Percentiles rank a stretch among this genome's conserved stretches.
These are phyloP conservation scores for Podocnemis expansa DNA, from an alignment of 2,113 vertebrate species.

Conservation along the genomic window DNA sequence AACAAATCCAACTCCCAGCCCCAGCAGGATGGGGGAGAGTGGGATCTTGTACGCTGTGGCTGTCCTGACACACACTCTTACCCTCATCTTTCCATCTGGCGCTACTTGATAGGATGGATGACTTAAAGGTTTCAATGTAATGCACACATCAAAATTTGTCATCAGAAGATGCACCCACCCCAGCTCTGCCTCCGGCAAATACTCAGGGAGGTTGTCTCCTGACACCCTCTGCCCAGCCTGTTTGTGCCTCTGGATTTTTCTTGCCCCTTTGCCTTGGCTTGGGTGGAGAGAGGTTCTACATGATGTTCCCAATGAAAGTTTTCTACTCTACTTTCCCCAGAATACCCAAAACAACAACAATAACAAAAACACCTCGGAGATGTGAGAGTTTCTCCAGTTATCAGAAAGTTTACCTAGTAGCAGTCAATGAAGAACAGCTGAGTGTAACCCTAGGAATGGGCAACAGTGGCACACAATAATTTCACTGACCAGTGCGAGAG, in stretches of 20 bases:
- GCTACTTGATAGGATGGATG: neutral
- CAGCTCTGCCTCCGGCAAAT: neutral
- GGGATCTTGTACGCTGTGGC: neutral
- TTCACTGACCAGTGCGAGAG: accelerated
- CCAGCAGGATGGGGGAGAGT: neutral
- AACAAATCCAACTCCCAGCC: too few relatives aligned
- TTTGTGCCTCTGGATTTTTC: neutral
- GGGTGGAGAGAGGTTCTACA: neutral
- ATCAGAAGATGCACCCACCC: neutral
- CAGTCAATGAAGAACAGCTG: neutral
- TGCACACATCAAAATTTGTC: neutral
- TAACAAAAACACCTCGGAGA: accelerated
- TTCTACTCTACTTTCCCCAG: accelerated
- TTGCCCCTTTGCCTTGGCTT: accelerated
- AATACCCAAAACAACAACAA: accelerated
- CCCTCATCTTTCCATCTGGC: neutral
- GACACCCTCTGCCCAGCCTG: neutral
- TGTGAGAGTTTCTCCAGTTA: accelerated
- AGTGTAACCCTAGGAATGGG: accelerated
- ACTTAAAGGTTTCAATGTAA: too few relatives aligned
- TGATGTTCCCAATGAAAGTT: neutral
- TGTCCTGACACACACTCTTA: neutral
- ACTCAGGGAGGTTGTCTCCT: neutral
- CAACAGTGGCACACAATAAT: accelerated
- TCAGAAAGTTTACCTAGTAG: neutral